These are phyloP conservation scores for Hyppa rectilinea DNA, from an alignment of 2,888 invertebrate species.

Conservation along the genomic window DNA sequence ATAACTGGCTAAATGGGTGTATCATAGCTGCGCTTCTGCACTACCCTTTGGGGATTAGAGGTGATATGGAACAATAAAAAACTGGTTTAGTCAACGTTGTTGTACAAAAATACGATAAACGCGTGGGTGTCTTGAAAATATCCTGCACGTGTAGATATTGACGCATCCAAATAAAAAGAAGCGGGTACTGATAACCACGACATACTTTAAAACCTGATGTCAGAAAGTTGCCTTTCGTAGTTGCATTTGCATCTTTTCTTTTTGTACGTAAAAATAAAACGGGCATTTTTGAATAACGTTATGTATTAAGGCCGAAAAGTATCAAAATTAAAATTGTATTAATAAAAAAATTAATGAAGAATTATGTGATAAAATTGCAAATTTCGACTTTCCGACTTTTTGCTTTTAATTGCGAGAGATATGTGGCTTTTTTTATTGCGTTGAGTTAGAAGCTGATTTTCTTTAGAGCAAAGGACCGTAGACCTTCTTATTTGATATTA, in stretches of 20 bases:
- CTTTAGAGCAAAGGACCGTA: too few relatives aligned
- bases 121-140: conserved; percentile 18
- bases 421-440: too few relatives aligned
- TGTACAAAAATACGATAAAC: conserved; percentile 24
- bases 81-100: not conserved
- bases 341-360: not conserved
- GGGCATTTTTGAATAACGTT: conserved; percentile 7
- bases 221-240: conserved; percentile 49
- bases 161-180: conserved; percentile 51
- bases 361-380: too few relatives aligned
- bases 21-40: too few relatives aligned
- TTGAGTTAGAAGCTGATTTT: too few relatives aligned
- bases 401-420: too few relatives aligned
- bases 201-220: conserved; percentile 56
- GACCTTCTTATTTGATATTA: too few relatives aligned
- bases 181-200: conserved; percentile 54
- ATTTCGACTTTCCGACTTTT: too few relatives aligned
- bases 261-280: conserved; percentile 33
- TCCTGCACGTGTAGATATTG: conserved; percentile 36
- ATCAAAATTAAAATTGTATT: not conserved
- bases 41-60: too few relatives aligned
- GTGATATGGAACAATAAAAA: not conserved
- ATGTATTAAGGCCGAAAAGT: not conserved
- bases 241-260: conserved; percentile 51
- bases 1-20: too few relatives aligned